Evolutionary conservation across 2,797 vertebrate genomes (phyloP), one percentile per base, ranked within the genome.

Genomic region (Huso huso): DNA sequence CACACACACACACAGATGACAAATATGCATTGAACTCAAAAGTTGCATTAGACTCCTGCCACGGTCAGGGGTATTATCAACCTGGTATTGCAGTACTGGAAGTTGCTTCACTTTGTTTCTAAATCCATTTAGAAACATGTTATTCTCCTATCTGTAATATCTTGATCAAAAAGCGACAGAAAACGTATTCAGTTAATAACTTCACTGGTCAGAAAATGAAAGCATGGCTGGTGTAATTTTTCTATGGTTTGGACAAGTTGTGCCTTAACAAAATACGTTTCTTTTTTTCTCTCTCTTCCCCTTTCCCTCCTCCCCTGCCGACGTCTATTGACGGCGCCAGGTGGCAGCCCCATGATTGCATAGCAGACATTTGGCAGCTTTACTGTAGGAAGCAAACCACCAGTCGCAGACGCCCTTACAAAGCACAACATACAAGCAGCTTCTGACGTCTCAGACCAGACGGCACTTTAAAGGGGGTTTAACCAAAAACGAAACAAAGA

Each of bases 371-470:
- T 89, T 92, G 90, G 83, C 89, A 89, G 88, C 84, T 86, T 75
- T 81, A 83, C 80, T 83, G 10, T 51, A 37, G 37, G 37, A 37
- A 37, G 37, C 37, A 37, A 37, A 1, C 37, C 37, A 37, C 37
- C 90, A 91, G 90, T 89, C 89, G 88, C 89, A 90, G 88, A 90
- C 89, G 90, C 90, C 88, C 88, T 88, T 78, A 90, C 88, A 90
- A 87, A 92, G 89, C 90, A 92, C 88, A 89, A 92, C 90, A 90
- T 91, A 89, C 88, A 87, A 87, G 87, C 90, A 92, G 90, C 90
- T 90, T 90, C 90, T 92, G 90, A 92, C 90, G 90, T 92, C 89
- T 91, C 88, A 86, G 87, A 88, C 90, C 90, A 90, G 88, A 90
- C 88, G 89, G 88, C 88, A 88, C 88, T 78, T 83, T 88, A 86